Conservation (phyloP, 2,888 invertebrate species). For the Aleiodes testaceus region DNA sequence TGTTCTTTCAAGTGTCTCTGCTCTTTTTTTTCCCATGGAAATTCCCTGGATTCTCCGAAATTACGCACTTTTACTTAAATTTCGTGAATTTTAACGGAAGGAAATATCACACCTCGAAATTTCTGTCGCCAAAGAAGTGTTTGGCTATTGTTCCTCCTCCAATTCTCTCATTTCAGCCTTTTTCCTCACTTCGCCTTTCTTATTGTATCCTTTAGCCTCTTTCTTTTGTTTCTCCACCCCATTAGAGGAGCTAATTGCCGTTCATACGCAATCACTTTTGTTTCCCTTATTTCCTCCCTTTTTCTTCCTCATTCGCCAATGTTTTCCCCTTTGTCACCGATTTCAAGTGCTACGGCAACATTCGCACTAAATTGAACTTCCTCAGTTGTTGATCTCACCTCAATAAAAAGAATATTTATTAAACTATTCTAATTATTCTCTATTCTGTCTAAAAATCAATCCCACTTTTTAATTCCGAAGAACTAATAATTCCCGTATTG, state of each 20-base stretch:
- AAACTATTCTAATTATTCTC: neutral
- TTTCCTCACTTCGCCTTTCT: constrained; percentile 54
- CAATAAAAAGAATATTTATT: neutral
- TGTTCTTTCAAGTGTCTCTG: constrained; percentile 40
- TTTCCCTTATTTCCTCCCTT: constrained; percentile 63
- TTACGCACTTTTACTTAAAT: too few species aligned
- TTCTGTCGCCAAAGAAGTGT: constrained; percentile 21
- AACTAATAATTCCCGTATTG: constrained; percentile 71
- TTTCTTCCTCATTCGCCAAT: constrained; percentile 18
- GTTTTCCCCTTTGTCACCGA: constrained; percentile 30
- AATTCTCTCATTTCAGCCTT: constrained; percentile 41
- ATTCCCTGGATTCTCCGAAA: constrained; percentile 41
- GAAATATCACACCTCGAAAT: too few species aligned
- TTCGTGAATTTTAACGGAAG: too few species aligned
- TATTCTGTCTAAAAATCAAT: neutral
- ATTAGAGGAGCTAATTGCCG: constrained; percentile 71
- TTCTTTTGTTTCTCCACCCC: constrained; percentile 69
- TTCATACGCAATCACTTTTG: constrained; percentile 71
- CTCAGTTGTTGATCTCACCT: neutral
- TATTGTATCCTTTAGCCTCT: constrained; percentile 67
- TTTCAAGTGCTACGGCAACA: constrained; percentile 17
- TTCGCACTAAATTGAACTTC: constrained; percentile 16
- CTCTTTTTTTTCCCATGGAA: constrained; percentile 24
- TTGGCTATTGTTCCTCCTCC: constrained; percentile 66
- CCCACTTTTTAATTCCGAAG: constrained; percentile 37